Conservation (phyloP, 2,797 vertebrate genomes). For the Lagocephalus sceleratus region DNA sequence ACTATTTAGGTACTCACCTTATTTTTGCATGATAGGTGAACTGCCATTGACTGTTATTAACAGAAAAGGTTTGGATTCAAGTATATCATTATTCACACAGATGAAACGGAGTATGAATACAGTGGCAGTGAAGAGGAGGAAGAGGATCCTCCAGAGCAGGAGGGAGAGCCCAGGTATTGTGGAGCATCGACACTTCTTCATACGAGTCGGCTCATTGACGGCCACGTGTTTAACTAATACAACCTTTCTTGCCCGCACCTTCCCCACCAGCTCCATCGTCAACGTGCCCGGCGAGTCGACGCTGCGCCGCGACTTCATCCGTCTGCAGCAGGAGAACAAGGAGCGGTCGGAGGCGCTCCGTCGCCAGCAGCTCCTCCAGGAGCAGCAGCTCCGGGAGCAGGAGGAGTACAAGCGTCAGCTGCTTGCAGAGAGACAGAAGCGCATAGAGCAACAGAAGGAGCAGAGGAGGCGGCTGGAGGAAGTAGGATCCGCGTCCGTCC, state of each 20-base stretch:
- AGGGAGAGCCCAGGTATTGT: constrained; percentile 85
- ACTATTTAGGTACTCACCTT: neutral
- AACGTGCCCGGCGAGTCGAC: constrained; percentile 89
- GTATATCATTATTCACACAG: constrained; percentile 47
- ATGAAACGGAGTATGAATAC: constrained; percentile 91
- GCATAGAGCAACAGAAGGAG: constrained; percentile 91
- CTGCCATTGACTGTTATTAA: neutral
- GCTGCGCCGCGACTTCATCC: constrained; percentile 87
- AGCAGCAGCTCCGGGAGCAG: constrained; percentile 84
- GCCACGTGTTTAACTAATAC: neutral
- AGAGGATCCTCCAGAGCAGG: constrained; percentile 83
- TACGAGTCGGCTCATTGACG: fast-evolving
- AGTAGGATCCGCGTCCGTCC: constrained; percentile 51
- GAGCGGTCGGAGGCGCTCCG: constrained; percentile 85
- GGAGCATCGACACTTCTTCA: neutral
- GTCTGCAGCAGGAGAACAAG: constrained; percentile 92
- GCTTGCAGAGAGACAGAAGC: constrained; percentile 87
- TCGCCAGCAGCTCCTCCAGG: constrained; percentile 83
- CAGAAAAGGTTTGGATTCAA: neutral
- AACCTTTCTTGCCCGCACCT: neutral
- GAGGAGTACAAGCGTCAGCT: constrained; percentile 90
- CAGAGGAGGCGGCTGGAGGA: constrained; percentile 86
- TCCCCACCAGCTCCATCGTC: constrained; percentile 82
- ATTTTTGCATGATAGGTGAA: no score
- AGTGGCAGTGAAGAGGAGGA: constrained; percentile 91